A percentile compares a stretch with the other conserved stretches of the same genome.
Conservation (phyloP, 1,140 invertebrate species). For the Gryon sp. region DNA sequence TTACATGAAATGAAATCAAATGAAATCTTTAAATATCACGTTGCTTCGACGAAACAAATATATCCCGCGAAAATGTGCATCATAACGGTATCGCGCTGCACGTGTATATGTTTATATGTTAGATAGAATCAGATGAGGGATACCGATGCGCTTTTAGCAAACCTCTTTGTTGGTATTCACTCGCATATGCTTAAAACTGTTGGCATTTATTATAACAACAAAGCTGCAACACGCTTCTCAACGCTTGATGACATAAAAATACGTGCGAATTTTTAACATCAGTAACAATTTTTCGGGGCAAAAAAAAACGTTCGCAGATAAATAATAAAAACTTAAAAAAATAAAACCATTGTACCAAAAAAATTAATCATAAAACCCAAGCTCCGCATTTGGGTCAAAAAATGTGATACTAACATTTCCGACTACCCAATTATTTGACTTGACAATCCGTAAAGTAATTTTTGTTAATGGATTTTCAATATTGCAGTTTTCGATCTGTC, state of each 20-base stretch:
- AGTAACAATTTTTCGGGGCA: conserved; percentile 23
- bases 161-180: conserved; percentile 55
- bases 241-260: conserved; percentile 49
- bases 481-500: conserved; percentile 33
- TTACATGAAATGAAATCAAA: conserved; percentile 21
- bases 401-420: conserved; percentile 26
- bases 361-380: conserved; percentile 35
- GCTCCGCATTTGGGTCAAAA: not conserved
- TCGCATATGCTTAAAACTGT: conserved; percentile 45
- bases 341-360: not conserved
- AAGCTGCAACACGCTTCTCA: conserved; percentile 43
- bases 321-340: conserved; percentile 2
- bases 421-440: conserved; percentile 30
- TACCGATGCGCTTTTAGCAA: conserved; percentile 55
- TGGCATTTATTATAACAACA: conserved; percentile 58
- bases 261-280: conserved; percentile 22
- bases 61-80: conserved; percentile 45
- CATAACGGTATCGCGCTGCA: conserved; percentile 34
- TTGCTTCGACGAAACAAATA: conserved; percentile 48
- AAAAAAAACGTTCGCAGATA: conserved; percentile 18
- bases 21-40: conserved; percentile 39
- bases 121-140: conserved; percentile 53
- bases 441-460: conserved; percentile 50
- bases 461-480: conserved; percentile 51
- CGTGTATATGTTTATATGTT: conserved; percentile 41